phyloP scores from a whole-genome alignment of 2,888 invertebrate species.

The Empis livida region DNA sequence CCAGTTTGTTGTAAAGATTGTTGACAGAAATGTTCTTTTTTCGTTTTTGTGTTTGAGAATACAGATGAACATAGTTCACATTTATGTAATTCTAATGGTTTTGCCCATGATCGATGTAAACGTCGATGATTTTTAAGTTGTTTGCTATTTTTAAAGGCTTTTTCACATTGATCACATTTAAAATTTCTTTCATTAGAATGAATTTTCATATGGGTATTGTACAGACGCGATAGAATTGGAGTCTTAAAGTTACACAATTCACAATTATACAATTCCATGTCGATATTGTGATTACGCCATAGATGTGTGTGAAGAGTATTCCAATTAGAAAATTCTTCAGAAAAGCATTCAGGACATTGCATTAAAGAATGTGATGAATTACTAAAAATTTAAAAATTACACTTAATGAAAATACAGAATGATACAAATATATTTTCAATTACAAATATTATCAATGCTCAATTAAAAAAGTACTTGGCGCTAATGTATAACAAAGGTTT shows the following conservation, averaged over 20 bases:
- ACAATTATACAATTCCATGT: slow-evolving; percentile 68
- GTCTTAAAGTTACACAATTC: slow-evolving; percentile 62
- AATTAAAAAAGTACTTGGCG: too few relatives aligned
- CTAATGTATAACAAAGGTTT: too few relatives aligned
- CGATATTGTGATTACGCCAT: slow-evolving; percentile 63
- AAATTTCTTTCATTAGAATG: slow-evolving; percentile 52
- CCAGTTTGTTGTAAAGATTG: slow-evolving; percentile 42
- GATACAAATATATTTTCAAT: too few relatives aligned
- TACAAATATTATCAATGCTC: too few relatives aligned
- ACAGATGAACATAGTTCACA: slow-evolving; percentile 36
- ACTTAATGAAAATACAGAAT: too few relatives aligned
- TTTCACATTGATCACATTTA: slow-evolving; percentile 52
- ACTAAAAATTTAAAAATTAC: slow-evolving; percentile 7
- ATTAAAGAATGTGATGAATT: slow-evolving; percentile 17
- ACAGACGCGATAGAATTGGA: slow-evolving; percentile 52
- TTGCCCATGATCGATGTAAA: slow-evolving; percentile 38
- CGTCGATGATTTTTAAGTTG: slow-evolving; percentile 66
- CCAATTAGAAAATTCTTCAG: slow-evolving; percentile 40
- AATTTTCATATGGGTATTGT: slow-evolving; percentile 61
- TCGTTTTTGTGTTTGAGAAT: slow-evolving; percentile 30
- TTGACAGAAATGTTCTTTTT: slow-evolving; percentile 42
- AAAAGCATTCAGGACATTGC: slow-evolving; percentile 53
- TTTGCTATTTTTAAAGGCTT: slow-evolving; percentile 65
- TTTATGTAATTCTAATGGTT: slow-evolving; percentile 18
- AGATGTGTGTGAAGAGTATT: slow-evolving; percentile 62